Evolutionary conservation across 30 jellyfish, hydroid and myxozoan genomes (phyloP), one percentile per base, ranked within the genome.

Genomic region (Rhopilema esculentum): DNA sequence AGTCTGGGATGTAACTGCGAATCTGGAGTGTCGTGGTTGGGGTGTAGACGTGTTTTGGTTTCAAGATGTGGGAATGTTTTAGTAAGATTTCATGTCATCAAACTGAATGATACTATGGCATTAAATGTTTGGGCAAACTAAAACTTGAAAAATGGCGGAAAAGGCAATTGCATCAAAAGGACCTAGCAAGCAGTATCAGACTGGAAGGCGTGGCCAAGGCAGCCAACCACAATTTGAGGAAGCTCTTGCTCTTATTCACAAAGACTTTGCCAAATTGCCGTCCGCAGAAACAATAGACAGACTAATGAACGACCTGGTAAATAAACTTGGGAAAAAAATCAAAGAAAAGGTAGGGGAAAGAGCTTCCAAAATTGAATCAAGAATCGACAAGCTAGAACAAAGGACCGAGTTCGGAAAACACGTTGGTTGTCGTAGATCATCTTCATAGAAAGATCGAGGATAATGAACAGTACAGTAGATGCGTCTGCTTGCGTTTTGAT

Each of bases 401-500:
- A 75, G 75, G 75, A 50, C 51, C 20, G 73, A 75, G 27, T 7
- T 57, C 32, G 49, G 88, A 62, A 57, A 28, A 66, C 30, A 1
- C 8, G 53, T 15, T 78, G 88, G 79, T 52, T 26, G 77, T 57
- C 17, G 31, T 78, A 4, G 88, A 52, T 4, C 28, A 57, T 9
- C 77, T 78, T 16, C 64, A 80, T 51, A 80, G 27, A 32, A 27
- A 31, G 27, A 48, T 80, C n/a, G 90, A 80, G 17, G 80, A 80
- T 0, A 29, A 64, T 8, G 80, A 80, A 30, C 90, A 80, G 51
- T 80, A 80, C 82, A 62, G 82, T 31, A 80, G 90, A 23, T 52
- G 90, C 22, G 57, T 33, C 66, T 80, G 82, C 71, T 53, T 64
- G 29, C 70, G 90, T 8, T 4, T 66, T 28, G 72, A 27, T 1